Evolutionary conservation across 35 echinoderm and acorn worm genomes (phyloP).

Genomic region (Eucidaris tribuloides): DNA sequence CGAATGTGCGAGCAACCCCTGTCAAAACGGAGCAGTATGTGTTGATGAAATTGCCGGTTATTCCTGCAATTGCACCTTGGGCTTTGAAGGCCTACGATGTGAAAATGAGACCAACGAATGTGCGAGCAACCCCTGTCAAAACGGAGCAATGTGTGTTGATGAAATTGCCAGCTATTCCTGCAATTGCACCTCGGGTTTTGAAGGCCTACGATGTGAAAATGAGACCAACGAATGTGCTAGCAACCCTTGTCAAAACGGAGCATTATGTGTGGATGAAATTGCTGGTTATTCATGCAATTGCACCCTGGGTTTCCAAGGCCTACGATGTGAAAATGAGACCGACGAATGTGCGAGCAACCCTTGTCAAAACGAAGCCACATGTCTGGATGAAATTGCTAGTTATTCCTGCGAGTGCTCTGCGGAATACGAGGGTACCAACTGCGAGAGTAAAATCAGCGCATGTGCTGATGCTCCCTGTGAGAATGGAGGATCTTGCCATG

Average conservation of each 20-base stretch:
- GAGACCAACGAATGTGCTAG: slow-evolving; percentile 64
- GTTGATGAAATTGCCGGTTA: slow-evolving; percentile 30
- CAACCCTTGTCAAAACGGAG: slow-evolving; percentile 1
- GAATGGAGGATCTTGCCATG: slow-evolving; percentile 70
- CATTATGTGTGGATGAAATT: background rate
- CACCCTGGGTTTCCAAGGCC: slow-evolving; percentile 31
- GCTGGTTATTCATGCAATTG: background rate
- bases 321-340: slow-evolving; percentile 36
- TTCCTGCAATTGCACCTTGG: slow-evolving; percentile 9
- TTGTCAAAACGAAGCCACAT: slow-evolving; percentile 53
- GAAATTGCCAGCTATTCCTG: slow-evolving; percentile 38
- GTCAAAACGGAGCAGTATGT: slow-evolving; percentile 27
- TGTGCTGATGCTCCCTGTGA: slow-evolving; percentile 55
- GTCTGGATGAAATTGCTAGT: background rate
- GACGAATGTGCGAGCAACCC: slow-evolving; percentile 44
- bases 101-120: slow-evolving; percentile 68
- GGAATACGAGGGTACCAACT: slow-evolving; percentile 43
- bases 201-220: slow-evolving; percentile 46
- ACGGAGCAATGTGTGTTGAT: slow-evolving; percentile 65
- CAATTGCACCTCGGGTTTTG: slow-evolving; percentile 34
- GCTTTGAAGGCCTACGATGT: slow-evolving; percentile 56
- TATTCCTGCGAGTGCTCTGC: slow-evolving; percentile 46
- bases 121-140: slow-evolving; percentile 44
- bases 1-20: slow-evolving; percentile 42
- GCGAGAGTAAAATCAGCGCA: slow-evolving; percentile 50